phyloP scores from a whole-genome alignment of 2,888 invertebrate genomes.

The Agrochola lota region DNA sequence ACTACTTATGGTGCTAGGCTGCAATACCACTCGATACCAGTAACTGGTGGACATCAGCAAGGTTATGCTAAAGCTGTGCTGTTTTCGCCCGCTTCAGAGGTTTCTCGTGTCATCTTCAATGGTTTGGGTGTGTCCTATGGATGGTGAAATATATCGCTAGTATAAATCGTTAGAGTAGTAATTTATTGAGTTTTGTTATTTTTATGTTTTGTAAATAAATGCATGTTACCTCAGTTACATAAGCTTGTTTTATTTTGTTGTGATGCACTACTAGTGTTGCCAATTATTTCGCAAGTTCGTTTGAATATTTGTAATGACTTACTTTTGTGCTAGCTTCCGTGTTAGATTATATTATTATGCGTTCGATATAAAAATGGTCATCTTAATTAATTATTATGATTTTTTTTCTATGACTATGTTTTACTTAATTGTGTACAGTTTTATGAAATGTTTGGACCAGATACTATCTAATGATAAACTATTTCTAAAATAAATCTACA shows the following conservation, averaged over 20 bases:
- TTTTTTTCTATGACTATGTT: neutral
- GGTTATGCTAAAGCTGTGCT: constrained; percentile 48
- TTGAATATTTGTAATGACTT: constrained; percentile 29
- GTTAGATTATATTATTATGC: neutral
- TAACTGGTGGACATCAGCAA: constrained; percentile 24
- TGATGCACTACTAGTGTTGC: constrained; percentile 12
- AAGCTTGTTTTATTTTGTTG: constrained; percentile 37
- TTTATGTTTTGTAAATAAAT: constrained; percentile 39
- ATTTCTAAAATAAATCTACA: neutral
- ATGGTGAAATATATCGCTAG: constrained; percentile 67
- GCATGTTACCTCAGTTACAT: constrained; percentile 40
- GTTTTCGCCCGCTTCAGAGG: constrained; percentile 72
- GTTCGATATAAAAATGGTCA: constrained; percentile 7
- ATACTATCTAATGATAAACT: neutral
- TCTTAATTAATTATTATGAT: neutral
- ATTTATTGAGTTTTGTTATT: constrained; percentile 38
- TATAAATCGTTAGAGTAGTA: constrained; percentile 33
- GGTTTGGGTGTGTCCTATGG: constrained; percentile 85
- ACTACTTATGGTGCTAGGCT: constrained; percentile 1
- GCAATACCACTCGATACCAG: constrained; percentile 36
- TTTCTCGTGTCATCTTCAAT: constrained; percentile 90
- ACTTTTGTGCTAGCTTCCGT: constrained; percentile 33
- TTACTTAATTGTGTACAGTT: neutral
- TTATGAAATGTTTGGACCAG: neutral
- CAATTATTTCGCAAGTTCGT: constrained; percentile 21